Conservation (phyloP, 2,113 vertebrate genomes). For the Rattus rattus region DNA sequence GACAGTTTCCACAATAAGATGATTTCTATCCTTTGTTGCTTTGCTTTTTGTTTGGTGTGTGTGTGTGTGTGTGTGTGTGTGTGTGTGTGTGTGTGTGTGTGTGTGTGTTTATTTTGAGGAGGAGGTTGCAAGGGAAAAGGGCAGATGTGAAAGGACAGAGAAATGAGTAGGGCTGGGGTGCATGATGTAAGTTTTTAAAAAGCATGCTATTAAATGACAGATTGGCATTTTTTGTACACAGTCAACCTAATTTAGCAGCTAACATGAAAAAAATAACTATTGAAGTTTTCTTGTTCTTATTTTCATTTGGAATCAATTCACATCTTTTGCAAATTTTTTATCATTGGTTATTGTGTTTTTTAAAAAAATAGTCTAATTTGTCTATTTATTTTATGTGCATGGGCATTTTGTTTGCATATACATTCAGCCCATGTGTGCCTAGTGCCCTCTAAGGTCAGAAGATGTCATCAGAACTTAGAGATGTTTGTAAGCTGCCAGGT, state of each 20-base stretch:
- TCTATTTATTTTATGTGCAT: background rate
- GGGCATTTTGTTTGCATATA: background rate
- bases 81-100: too few relatives aligned
- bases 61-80: background rate
- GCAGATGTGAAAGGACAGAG: background rate
- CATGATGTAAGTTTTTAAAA: background rate
- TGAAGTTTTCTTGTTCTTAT: background rate
- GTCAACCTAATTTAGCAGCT: background rate
- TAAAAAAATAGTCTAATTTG: conserved; percentile 25
- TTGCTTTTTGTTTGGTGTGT: too few relatives aligned
- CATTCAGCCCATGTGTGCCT: background rate
- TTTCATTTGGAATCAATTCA: background rate
- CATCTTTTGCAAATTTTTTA: background rate
- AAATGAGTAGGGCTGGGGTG: background rate
- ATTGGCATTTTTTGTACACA: background rate
- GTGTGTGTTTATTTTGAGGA: background rate
- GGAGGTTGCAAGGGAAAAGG: background rate
- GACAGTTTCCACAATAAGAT: background rate
- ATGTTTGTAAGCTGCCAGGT: background rate
- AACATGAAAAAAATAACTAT: background rate
- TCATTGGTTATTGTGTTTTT: background rate
- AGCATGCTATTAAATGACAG: background rate
- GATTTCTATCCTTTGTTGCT: background rate
- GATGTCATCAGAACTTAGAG: background rate
- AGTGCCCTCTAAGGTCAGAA: background rate